Percentiles rank a stretch among this genome's conserved stretches.
These are phyloP conservation scores for Pyrrhura leucotis DNA, from an alignment of 2,797 vertebrate genomes.

Conservation along the genomic window DNA sequence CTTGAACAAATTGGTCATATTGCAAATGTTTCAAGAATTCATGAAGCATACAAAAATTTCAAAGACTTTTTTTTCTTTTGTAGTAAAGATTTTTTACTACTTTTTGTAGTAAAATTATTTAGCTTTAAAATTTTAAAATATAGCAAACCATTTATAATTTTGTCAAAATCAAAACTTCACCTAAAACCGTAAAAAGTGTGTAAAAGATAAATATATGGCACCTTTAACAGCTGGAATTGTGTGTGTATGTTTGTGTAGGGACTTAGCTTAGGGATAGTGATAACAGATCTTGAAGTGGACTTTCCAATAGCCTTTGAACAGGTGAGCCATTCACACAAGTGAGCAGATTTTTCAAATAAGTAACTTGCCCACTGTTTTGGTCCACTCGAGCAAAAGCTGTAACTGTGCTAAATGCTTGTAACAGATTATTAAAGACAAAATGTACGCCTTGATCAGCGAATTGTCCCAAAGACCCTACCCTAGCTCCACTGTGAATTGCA, in stretches of 20 bases:
- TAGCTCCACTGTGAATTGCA: not conserved
- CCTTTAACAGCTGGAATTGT: not conserved
- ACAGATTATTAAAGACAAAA: not conserved
- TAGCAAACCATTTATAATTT: not conserved
- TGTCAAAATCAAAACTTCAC: not conserved
- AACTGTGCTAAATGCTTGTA: not conserved
- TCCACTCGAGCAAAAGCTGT: not conserved
- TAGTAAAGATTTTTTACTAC: not conserved
- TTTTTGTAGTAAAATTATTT: not conserved
- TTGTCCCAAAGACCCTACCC: not conserved
- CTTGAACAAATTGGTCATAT: not conserved
- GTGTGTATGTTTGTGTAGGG: not conserved
- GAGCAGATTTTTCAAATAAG: not conserved
- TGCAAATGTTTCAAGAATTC: not conserved
- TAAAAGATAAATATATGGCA: rapidly evolving
- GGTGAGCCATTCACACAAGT: not conserved
- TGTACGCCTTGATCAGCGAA: not conserved
- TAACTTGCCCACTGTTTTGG: not conserved
- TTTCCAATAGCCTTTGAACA: not conserved
- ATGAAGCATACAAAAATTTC: not conserved
- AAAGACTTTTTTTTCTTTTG: not conserved
- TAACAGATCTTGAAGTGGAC: not conserved
- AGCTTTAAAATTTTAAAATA: not conserved
- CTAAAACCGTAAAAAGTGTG: not conserved
- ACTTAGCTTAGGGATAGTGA: not conserved